Base-by-base conservation (phyloP, 1,140 invertebrate genomes). In the Trypoxylus dichotomus region DNA sequence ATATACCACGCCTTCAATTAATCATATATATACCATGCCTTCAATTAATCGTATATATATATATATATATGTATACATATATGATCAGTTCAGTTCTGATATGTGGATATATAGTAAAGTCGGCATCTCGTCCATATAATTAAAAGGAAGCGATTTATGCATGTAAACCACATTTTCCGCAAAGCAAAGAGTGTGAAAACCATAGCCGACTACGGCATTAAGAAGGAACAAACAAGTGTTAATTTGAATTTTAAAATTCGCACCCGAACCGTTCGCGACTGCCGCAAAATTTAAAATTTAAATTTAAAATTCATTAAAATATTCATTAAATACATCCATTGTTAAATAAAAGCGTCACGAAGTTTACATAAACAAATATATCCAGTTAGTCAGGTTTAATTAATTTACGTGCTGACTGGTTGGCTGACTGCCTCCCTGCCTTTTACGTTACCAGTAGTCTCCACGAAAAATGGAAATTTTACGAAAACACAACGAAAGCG, bases 281-380 rank as follows among this genome's bases (percentile, higher is more conserved):
- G 47, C 60, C 11, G 24, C 24, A 29, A 11, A 25, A 68, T 68
- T 68, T 68, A 68, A 27, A 68, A 68, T 68, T 25, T 24, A 68
- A 68, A 68, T 24, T 68, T 27, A 24, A 68, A 68, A 68, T 68
- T 68, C 60, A 68, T 68, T 68, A 68, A 68, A 68, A 68, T 68
- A 68, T 68, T 68, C 60, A 68, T 68, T 68, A 68, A 58, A 29
- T 29, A 68, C 60, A 27, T 68, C 60, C 60, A 24, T 29, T 24
- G 60, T 68, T 68, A 68, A 68, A 29, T 68, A 68, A 29, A 29
- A 25, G 19, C 27, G 60, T 68, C 24, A 24, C 60, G 27, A 29
- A 68, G 27, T 68, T 68, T 68, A 19, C 19, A 68, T 68, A 68
- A 68, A 68, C 60, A 68, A 24, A 68, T 68, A 68, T 24, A 68